Conservation (phyloP, 2,888 invertebrate genomes). For the Rhorus exstirpatorius region DNA sequence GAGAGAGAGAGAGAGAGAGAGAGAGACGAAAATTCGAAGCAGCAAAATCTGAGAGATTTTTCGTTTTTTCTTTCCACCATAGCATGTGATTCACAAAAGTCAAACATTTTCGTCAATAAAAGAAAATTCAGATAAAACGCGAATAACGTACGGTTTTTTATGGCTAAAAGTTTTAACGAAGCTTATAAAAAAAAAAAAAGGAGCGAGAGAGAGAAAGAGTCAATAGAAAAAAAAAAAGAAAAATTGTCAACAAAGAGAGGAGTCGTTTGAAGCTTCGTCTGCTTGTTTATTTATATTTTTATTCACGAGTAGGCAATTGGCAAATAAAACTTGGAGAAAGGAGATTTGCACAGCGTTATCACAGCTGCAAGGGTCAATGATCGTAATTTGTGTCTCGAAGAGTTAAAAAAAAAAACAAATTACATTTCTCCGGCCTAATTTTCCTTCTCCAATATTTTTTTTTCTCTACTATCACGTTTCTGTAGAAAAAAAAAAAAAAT, state of each 20-base stretch:
- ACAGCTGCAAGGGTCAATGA: conserved; percentile 41
- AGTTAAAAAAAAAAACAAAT: conserved; percentile 3
- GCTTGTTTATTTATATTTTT: background rate
- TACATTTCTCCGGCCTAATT: background rate
- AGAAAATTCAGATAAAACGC: conserved; percentile 10
- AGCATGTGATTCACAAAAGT: conserved; percentile 1
- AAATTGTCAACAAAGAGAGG: background rate
- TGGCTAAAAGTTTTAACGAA: background rate
- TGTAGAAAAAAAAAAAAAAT: conserved; percentile 2
- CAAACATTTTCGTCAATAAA: background rate
- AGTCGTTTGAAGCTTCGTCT: background rate
- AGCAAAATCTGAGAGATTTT: background rate
- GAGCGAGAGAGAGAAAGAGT: conserved; percentile 13
- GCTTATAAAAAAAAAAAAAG: conserved; percentile 25
- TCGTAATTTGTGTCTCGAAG: conserved; percentile 19
- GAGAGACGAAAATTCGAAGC: conserved; percentile 14
- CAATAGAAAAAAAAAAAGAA: conserved; percentile 13
- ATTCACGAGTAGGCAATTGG: background rate
- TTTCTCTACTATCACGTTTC: conserved; percentile 12
- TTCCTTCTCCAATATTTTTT: background rate
- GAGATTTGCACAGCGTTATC: conserved; percentile 38
- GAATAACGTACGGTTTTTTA: background rate
- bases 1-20: too few species aligned
- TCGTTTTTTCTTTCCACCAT: conserved; percentile 1
- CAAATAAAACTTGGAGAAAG: conserved; percentile 38